Base-by-base conservation (phyloP, 1,140 invertebrate genomes). In the Temnothorax nylanderi region DNA sequence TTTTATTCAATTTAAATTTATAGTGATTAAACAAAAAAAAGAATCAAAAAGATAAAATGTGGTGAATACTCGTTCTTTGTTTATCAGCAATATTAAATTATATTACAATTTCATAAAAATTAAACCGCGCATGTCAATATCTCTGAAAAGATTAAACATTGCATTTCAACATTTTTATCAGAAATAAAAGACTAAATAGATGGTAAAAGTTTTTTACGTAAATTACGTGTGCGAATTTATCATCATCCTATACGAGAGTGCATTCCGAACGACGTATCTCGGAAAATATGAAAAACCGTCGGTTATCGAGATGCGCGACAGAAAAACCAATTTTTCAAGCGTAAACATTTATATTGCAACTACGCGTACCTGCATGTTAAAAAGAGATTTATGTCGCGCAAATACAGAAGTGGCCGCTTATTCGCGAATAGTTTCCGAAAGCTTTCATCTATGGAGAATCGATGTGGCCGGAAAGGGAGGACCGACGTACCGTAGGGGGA, bases 371-470 rank as follows among this genome's bases (percentile, higher is more conserved):
- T 26, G 32, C 32, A 13, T 26, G 26, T 8, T 34, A 71, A 44
- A 71, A 47, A 58, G 37, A 67, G 65, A 81, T 81, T 89, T 84
- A 47, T 54, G 60, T n/a, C 26, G 37, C 34, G 51, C 11, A 67
- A 71, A 62, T 21, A 54, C 26, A 32, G 34, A 64, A 58, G 13
- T n/a, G 18, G 13, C 34, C 37, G 47, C 21, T 88, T 51, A 71
- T 86, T 64, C 21, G 41, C 80, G 62, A 87, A 88, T 74, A 49
- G 80, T 71, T 80, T 34, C n/a, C 87, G 26, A 26, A 87, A 65
- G 13, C 78, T 81, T 87, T 91, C 72, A 67, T 49, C 86, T 64
- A 82, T 78, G 58, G 75, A 26, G 32, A 84, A 85, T 89, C 85
- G 85, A 87, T 87, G 69, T 13, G 56, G 65, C 49, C 44, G 56